phyloP scores from a whole-genome alignment of 2,888 invertebrate species.

The Prenolepis imparis region DNA sequence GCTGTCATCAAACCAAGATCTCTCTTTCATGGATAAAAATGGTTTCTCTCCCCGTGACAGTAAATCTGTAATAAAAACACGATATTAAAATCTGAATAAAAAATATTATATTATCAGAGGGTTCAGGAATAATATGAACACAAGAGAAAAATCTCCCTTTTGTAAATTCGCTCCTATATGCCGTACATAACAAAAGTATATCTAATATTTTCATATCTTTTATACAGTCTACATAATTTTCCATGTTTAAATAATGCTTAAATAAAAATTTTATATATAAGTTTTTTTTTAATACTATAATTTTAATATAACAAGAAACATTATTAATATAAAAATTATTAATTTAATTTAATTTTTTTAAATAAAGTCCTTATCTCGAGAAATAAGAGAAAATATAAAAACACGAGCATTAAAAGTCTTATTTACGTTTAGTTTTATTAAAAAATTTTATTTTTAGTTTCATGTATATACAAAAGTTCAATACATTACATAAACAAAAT shows the following conservation, averaged over 20 bases:
- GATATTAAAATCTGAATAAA: not conserved
- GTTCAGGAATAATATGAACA: not conserved
- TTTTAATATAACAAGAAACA: not conserved
- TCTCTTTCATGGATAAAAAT: constrained; percentile 48
- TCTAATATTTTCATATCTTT: not conserved
- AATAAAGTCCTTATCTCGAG: not conserved
- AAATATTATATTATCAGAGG: not conserved
- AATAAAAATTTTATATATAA: not conserved
- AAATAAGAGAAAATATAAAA: not conserved
- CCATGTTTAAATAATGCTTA: not conserved
- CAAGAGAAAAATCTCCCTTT: not conserved
- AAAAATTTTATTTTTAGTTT: not conserved
- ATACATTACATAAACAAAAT: not conserved
- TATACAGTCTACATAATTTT: not conserved
- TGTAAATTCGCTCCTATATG: not conserved
- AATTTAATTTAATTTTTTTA: not conserved
- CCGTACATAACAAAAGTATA: not conserved
- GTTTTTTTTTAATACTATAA: not conserved
- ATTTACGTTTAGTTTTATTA: not conserved
- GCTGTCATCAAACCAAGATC: not conserved
- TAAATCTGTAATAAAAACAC: not conserved
- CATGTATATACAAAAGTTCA: not conserved
- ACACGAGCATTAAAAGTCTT: not conserved
- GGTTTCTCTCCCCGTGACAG: not conserved
- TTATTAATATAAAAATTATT: not conserved